These are phyloP conservation scores for Thereuonema tuberculata DNA, from an alignment of 1,140 invertebrate species.

Conservation along the genomic window DNA sequence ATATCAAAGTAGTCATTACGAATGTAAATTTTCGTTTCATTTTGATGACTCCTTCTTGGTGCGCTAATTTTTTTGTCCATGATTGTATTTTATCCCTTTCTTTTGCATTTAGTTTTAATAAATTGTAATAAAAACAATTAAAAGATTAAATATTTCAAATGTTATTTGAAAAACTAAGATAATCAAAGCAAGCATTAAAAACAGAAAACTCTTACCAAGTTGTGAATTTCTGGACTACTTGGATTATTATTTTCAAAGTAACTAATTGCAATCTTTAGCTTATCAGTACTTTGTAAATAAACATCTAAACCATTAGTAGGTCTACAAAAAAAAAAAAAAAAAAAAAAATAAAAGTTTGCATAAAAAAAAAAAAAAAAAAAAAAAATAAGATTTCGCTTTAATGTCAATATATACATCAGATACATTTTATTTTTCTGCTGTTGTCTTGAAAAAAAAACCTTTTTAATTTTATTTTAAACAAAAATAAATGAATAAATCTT, in stretches of 20 bases:
- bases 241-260: conserved; percentile 91
- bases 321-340: conserved; percentile 34
- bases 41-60: no score
- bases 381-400: not conserved
- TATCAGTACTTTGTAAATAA: conserved; percentile 68
- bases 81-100: no score
- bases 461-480: not conserved
- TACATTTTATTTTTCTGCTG: no score
- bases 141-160: no score
- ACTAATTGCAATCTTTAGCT: conserved; percentile 66
- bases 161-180: no score
- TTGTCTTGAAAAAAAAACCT: not conserved
- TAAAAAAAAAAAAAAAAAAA: not conserved
- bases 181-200: no score
- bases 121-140: no score
- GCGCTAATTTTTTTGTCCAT: no score
- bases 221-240: conserved; percentile 82
- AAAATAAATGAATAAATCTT: no score
- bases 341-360: not conserved
- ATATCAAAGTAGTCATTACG: no score
- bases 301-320: conserved; percentile 46
- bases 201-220: conserved; percentile 47
- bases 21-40: no score
- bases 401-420: not conserved
- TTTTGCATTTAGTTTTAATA: no score